Percentiles rank a stretch among this genome's conserved stretches.
These are phyloP conservation scores for Sylvia borin DNA, from an alignment of 2,797 vertebrate species.

Conservation along the genomic window DNA sequence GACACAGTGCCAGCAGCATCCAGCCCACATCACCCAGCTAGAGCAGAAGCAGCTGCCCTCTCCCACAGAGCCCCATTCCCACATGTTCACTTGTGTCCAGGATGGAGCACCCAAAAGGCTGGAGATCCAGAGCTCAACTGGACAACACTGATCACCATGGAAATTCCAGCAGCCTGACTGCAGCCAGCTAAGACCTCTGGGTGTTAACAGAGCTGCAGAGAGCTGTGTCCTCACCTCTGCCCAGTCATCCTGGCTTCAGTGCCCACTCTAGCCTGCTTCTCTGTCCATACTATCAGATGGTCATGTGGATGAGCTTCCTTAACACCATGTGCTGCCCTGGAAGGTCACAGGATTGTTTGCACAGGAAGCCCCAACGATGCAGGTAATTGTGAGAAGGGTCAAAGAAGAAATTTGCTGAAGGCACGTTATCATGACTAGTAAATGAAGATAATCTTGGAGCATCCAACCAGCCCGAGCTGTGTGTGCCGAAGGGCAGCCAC, in stretches of 20 bases:
- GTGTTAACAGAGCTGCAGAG: not conserved
- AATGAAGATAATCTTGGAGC: not conserved
- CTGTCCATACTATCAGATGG: not conserved
- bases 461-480: not conserved
- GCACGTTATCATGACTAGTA: not conserved
- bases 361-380: not conserved
- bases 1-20: not conserved
- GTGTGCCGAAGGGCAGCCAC: not conserved
- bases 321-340: not conserved
- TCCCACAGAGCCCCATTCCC: not conserved
- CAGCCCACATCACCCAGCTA: not conserved
- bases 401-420: not conserved
- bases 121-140: not conserved
- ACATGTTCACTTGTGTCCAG: accelerated
- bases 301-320: not conserved
- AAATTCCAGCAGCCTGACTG: not conserved
- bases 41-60: not conserved
- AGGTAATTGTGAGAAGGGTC: not conserved
- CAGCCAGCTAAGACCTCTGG: not conserved
- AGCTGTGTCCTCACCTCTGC: not conserved
- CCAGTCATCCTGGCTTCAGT: not conserved
- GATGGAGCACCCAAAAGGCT: not conserved
- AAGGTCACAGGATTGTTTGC: not conserved
- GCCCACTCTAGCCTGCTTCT: not conserved
- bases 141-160: not conserved